Evolutionary conservation across 2,113 vertebrate genomes (phyloP), one percentile per base, ranked within the genome.

Genomic region (Anolis sagrei): DNA sequence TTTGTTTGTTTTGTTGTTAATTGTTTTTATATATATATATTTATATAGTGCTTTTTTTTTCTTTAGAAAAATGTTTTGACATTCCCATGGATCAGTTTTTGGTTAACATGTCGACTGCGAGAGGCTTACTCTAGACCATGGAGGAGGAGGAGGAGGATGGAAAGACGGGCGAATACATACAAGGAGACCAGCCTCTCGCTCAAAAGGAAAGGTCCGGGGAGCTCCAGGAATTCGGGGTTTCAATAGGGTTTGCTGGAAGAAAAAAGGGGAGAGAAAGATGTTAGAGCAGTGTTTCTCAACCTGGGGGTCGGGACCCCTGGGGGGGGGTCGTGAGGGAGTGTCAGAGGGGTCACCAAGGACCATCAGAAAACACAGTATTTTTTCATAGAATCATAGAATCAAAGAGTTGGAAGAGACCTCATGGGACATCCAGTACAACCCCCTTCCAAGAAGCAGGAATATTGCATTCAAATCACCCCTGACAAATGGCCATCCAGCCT

Each of bases 121-220:
- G 95, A 97, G 95, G 96, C 96, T 98, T 97, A 98, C 97, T 96
- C 98, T 97, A 95, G 97, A 97, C 88, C 97, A 97, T 87, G 97
- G 96, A 96, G 97, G 4, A 97, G 97, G 96, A 96, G 97, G 4
- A 97, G 90, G 97, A 98, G 27, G 95, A 96, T 44, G 39, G 39
- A 49, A 90, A 91, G 94, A 95, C 76, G 90, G 91, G 83, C 84
- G 86, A 78, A 90, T 95, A 96, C 92, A 92, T 92, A 90, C 96
- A 97, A 92, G 97, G 97, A 97, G 97, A 97, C 97, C 1, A 96
- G 95, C 96, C 96, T 97, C 98, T 97, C 96, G 97, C 92, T 87
- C 97, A 97, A 77, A 80, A 58, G 66, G 77, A 66, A 64, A 80
- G 91, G 95, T 97, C 97, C 95, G 96, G 98, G 94, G 98, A 96